Conservation (phyloP, 2,797 vertebrate genomes). For the Nasua narica region DNA sequence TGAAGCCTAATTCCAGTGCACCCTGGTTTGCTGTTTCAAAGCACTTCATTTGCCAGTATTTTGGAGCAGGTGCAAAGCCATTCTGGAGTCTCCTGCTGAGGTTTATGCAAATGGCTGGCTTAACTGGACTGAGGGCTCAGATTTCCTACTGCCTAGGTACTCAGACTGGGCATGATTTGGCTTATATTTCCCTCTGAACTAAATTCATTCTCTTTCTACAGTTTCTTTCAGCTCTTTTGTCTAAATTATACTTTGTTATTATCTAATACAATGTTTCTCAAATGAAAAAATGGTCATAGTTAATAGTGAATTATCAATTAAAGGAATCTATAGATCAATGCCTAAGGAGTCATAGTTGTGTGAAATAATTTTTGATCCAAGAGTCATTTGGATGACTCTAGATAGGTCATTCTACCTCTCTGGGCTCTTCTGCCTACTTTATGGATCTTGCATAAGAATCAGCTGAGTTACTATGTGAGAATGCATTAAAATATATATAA, state of each 20-base stretch:
- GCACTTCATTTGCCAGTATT: slow-evolving; percentile 20
- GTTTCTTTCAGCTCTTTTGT: neutral
- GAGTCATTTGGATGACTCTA: neutral
- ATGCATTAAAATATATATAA: neutral
- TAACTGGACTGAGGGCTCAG: slow-evolving; percentile 30
- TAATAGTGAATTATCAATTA: neutral
- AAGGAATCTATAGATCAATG: neutral
- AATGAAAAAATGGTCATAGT: neutral
- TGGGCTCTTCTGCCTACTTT: neutral
- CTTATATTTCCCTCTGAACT: neutral
- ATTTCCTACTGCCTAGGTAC: neutral
- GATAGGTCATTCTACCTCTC: neutral
- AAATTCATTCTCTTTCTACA: slow-evolving; percentile 4
- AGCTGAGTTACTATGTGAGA: neutral
- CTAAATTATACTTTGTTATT: neutral
- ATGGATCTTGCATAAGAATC: neutral
- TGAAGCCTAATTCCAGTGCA: slow-evolving; percentile 41
- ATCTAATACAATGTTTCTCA: neutral
- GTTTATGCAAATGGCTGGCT: slow-evolving; percentile 45
- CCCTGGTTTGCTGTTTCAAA: slow-evolving; percentile 35
- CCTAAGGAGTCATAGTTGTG: neutral
- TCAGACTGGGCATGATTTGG: neutral
- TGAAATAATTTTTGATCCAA: slow-evolving; percentile 25
- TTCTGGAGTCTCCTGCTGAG: slow-evolving; percentile 46
- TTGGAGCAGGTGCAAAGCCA: slow-evolving; percentile 45